phyloP scores from a whole-genome alignment of 1,140 invertebrate species.

The Thaumetopoea pityocampa region DNA sequence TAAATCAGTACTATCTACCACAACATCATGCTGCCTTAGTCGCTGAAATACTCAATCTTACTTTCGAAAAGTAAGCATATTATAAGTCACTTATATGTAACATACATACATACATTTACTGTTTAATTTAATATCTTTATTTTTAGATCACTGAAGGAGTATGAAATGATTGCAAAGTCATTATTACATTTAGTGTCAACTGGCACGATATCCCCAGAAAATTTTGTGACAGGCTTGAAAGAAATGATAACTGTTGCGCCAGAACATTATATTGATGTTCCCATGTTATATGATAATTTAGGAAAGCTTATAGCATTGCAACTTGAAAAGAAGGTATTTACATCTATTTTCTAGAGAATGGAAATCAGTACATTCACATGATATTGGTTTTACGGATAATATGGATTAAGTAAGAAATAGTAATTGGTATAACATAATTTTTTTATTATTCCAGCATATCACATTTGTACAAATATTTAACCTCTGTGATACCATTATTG shows the following conservation, averaged over 20 bases:
- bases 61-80: slow-evolving; percentile 45
- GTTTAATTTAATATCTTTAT: slow-evolving; percentile 3
- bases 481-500: slow-evolving; percentile 44
- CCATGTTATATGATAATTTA: slow-evolving; percentile 62
- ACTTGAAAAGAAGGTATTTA: slow-evolving; percentile 58
- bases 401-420: no score
- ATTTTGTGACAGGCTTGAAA: slow-evolving; percentile 47
- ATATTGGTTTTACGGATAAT: no score
- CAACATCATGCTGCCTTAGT: slow-evolving; percentile 49
- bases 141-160: slow-evolving; percentile 48
- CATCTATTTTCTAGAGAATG: no score
- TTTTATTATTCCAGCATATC: slow-evolving; percentile 51
- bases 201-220: slow-evolving; percentile 42
- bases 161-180: slow-evolving; percentile 38
- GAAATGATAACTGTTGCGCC: slow-evolving; percentile 54
- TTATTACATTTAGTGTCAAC: slow-evolving; percentile 41
- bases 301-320: slow-evolving; percentile 52
- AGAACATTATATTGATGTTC: slow-evolving; percentile 61
- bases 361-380: no score
- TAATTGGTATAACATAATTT: slow-evolving; percentile 1
- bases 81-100: not conserved
- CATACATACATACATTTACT: no score
- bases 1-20: slow-evolving; percentile 36
- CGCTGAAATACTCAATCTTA: slow-evolving; percentile 53
- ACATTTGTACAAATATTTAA: slow-evolving; percentile 48